These are phyloP conservation scores for Polia nebulosa DNA, from an alignment of 2,888 invertebrate genomes.

Conservation along the genomic window DNA sequence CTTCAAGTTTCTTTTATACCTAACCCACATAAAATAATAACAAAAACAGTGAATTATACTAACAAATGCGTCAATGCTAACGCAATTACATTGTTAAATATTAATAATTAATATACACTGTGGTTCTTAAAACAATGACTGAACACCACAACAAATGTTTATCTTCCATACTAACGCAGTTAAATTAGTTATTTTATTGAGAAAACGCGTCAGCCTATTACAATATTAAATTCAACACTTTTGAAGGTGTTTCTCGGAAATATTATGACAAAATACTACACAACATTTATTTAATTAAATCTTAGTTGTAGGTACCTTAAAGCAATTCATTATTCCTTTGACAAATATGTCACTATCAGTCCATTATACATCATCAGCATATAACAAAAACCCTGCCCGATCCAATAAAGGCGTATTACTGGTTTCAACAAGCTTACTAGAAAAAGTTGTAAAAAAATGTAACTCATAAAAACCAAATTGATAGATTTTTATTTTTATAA, in stretches of 20 bases:
- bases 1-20: neutral
- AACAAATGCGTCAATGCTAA: conserved; percentile 11
- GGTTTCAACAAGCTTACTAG: too few species aligned
- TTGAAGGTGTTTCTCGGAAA: neutral
- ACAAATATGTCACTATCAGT: conserved; percentile 17
- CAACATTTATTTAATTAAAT: neutral
- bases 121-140: conserved; percentile 29
- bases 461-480: too few species aligned
- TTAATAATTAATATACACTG: neutral
- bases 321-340: conserved; percentile 3
- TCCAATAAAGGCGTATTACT: too few species aligned
- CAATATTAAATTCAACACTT: neutral
- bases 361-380: conserved; percentile 1
- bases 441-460: too few species aligned
- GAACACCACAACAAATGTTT: conserved; percentile 14
- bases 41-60: neutral
- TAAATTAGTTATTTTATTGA: conserved; percentile 15
- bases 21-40: conserved; percentile 1
- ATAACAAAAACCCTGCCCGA: too few species aligned
- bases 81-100: neutral
- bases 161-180: neutral
- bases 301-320: neutral
- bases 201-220: conserved; percentile 15
- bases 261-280: neutral
- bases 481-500: too few species aligned